Base-by-base conservation (phyloP, 2,888 invertebrate species). In the Drosophila nr. medialis region DNA sequence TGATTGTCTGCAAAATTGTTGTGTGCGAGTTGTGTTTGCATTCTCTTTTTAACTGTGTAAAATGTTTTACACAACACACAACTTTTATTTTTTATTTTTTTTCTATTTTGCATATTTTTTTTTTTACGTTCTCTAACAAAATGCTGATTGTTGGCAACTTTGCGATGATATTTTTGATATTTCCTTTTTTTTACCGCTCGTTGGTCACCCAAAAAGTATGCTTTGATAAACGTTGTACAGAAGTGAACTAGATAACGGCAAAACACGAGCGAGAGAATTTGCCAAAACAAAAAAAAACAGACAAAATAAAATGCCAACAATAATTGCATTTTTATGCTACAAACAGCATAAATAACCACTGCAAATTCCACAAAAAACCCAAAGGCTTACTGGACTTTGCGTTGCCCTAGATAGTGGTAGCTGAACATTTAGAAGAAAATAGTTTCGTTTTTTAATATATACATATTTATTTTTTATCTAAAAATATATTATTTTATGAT, bases 241-340 rank as follows among this genome's bases (percentile, higher is more conserved):
- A 61, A 54, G 64, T 68, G 60, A 63, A 72, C 71, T 71, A 77
- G 72, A 79, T 70, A 79, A 70, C 53, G 24, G 42, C 24, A 60
- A 51, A 40, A 34, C 45, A 56, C 56, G 8, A 40, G 63, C 56
- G 29, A 71, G 61, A 53, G 58, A 81, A 69, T 67, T 64, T 62
- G 75, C 50, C 70, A 50, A 71, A 58, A 63, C 51, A 58, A 45
- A 45, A 8, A 45, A 7, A 45, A 7, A 45, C 2, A 2, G 8
- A 18, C 8, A 15, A 45, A 45, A 45, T 15, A 13, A 15, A 74
- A 68, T 69, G 60, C 77, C 80, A 72, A 74, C 75, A 83, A 80
- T 86, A 86, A 86, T 86, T 86, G 84, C 86, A 80, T 86, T 88
- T 86, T 75, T 75, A 78, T 86, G 77, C 72, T 54, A 72, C 88